phyloP scores from a whole-genome alignment of 1,140 invertebrate species.

The Cherax destructor region DNA sequence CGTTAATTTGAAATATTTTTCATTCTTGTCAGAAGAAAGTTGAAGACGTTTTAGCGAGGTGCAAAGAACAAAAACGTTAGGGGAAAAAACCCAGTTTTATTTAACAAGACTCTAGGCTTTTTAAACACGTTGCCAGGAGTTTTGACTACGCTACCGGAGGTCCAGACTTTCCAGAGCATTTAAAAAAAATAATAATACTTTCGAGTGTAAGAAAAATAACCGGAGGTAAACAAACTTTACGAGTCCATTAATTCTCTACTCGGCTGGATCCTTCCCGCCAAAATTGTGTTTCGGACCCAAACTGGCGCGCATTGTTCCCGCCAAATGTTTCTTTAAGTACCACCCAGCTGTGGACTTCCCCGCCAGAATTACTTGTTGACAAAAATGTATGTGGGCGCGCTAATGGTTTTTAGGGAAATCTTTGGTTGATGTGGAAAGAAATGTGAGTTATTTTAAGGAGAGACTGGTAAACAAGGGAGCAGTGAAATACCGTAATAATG shows the following conservation, averaged over 20 bases:
- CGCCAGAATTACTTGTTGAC: neutral
- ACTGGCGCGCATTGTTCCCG: neutral
- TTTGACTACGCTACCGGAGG: neutral
- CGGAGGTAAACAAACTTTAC: constrained; percentile 29
- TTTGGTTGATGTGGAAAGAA: no score
- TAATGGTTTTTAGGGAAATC: neutral
- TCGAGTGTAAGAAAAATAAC: constrained; percentile 4
- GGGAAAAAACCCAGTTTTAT: neutral
- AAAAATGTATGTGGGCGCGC: neutral
- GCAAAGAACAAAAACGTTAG: no score
- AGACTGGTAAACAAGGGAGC: no score
- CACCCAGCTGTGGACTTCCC: neutral
- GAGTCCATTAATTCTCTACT: constrained; percentile 12
- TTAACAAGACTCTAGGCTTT: neutral
- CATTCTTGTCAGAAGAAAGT: no score
- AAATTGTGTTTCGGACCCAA: neutral
- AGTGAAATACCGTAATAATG: no score
- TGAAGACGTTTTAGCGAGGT: no score
- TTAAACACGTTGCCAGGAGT: no score
- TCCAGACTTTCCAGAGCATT: constrained; percentile 20
- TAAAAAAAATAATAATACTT: neutral
- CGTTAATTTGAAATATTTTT: no score
- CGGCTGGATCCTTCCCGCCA: neutral
- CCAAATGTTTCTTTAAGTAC: neutral
- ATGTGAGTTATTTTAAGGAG: no score